Evolutionary conservation across 1,140 invertebrate species (phyloP).

Genomic region (Contarinia nasturtii): DNA sequence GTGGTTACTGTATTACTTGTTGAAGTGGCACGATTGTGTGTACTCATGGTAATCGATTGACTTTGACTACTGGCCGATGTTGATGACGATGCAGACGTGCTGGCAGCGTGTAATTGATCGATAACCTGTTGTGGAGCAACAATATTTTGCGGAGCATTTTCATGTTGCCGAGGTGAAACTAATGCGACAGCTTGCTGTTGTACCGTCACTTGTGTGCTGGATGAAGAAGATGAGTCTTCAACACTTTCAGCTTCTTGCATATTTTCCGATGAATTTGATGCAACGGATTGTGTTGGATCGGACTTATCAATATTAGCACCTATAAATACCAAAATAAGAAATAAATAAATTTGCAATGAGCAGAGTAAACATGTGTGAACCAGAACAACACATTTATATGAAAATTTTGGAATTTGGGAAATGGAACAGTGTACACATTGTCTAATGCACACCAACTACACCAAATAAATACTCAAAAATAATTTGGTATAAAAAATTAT

Average conservation of each 20-base stretch:
- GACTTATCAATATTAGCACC: too few species aligned
- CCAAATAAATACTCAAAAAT: too few species aligned
- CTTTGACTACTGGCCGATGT: slow-evolving; percentile 14
- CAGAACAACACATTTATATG: too few species aligned
- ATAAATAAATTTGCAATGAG: too few species aligned
- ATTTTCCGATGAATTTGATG: slow-evolving; percentile 13
- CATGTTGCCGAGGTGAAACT: slow-evolving; percentile 50
- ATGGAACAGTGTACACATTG: too few species aligned
- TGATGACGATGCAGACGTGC: slow-evolving; percentile 23
- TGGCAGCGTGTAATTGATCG: slow-evolving; percentile 24
- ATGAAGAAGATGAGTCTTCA: neutral
- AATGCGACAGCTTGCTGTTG: slow-evolving; percentile 49
- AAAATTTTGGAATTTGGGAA: too few species aligned
- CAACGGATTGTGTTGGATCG: too few species aligned
- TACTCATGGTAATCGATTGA: slow-evolving; percentile 21
- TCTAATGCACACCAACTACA: too few species aligned
- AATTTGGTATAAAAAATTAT: too few species aligned
- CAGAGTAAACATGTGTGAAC: too few species aligned
- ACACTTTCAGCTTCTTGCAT: slow-evolving; percentile 23
- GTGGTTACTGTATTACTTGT: slow-evolving; percentile 38
- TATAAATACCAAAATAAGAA: too few species aligned
- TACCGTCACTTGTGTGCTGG: slow-evolving; percentile 15
- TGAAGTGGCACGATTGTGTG: slow-evolving; percentile 31
- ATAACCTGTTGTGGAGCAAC: slow-evolving; percentile 10
- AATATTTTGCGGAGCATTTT: slow-evolving; percentile 13